Base-by-base conservation (phyloP, 2,113 vertebrate species). In the Upupa epops region DNA sequence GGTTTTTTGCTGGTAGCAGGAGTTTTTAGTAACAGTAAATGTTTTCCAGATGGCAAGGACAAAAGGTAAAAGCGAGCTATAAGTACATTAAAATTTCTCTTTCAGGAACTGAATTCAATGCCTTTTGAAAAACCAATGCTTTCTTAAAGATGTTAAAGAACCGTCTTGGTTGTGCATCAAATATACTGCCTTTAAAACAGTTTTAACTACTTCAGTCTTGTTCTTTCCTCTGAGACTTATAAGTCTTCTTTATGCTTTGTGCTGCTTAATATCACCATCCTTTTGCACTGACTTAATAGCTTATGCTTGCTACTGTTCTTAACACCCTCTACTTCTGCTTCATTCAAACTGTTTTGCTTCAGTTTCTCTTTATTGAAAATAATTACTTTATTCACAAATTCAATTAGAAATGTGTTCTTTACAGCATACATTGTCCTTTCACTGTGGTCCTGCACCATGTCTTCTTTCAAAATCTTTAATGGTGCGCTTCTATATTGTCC, bases 391-490 rank as follows among this genome's bases (percentile, higher is more conserved):
- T 94, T 90, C 17, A 69, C 63, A 78, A 77, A 59, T 45, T 36
- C 22, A 52, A 55, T 85, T 31, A 75, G 54, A 86, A 85, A 40
- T 48, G 11, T 59, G 21, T 80, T 77, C 28, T 80, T 89, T 51
- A 32, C 69, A 73, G 34, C 18, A 21, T 88, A 45, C 59, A 60
- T 54, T 71, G 48, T 60, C 56, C 46, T 90, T 92, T 81, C 28
- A 28, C 76, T 83, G 19, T 19, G 83, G 59, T 37, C 54, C 45
- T 84, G 32, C 51, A 29, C 71, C 36, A 28, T 72, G 61, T 52
- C 64, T 78, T 88, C 48, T 92, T 69, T 90, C 86, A 93, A 85
- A 92, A 84, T 93, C 93, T 84, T 94, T 92, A 72, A 42, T 51
- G 42, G n/a, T 86, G 4, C 89, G 72, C 95, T 93, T 94, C 83